These are phyloP conservation scores for Toxonevra muliebris DNA, from an alignment of 2,888 invertebrate genomes.

Conservation along the genomic window DNA sequence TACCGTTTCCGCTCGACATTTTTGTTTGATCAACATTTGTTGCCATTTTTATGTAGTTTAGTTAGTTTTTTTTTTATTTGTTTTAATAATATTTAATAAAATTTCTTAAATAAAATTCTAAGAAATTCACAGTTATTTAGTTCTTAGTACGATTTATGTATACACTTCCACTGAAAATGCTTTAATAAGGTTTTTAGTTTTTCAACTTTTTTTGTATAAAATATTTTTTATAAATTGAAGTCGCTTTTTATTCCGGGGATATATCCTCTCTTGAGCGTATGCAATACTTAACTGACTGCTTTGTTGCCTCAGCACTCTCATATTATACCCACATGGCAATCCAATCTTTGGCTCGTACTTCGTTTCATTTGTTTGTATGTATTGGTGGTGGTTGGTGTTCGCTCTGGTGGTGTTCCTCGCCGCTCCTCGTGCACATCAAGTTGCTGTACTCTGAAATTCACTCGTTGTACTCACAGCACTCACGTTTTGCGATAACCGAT, in stretches of 20 bases:
- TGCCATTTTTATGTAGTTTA: constrained; percentile 46
- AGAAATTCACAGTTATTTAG: constrained; percentile 17
- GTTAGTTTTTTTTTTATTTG: constrained; percentile 32
- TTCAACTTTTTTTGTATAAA: background rate
- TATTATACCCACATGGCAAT: constrained; percentile 50
- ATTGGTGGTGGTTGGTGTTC: constrained; percentile 32
- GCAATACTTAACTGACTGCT: constrained; percentile 53
- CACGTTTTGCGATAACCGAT: background rate
- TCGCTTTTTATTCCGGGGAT: constrained; percentile 16
- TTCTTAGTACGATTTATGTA: background rate
- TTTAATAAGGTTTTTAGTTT: constrained; percentile 29
- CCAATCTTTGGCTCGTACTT: background rate
- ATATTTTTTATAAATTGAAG: constrained; percentile 9
- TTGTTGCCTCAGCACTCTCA: constrained; percentile 48
- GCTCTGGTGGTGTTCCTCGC: background rate
- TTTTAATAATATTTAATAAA: constrained; percentile 19
- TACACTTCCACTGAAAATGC: constrained; percentile 17
- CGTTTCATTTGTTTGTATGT: constrained; percentile 9
- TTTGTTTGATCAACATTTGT: constrained; percentile 48
- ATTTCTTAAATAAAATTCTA: background rate
- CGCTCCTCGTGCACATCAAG: background rate
- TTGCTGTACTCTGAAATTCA: background rate
- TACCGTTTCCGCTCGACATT: constrained; percentile 47
- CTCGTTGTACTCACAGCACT: background rate
- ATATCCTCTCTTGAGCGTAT: constrained; percentile 45